These are phyloP conservation scores for Anarhynchus alexandrinus DNA, from an alignment of 2,113 vertebrate genomes.

Conservation along the genomic window DNA sequence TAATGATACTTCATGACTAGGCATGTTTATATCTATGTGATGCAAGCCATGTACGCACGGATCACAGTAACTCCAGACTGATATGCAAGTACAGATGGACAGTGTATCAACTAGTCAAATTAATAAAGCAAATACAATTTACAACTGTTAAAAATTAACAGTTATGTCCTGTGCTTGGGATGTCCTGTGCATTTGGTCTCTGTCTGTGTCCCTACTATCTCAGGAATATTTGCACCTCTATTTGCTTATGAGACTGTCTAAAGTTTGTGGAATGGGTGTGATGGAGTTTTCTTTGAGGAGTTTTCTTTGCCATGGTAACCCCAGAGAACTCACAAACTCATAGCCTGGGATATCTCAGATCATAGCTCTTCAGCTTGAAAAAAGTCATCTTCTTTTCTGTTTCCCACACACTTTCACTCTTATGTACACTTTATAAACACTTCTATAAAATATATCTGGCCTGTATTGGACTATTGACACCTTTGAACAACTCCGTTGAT, in stretches of 20 bases:
- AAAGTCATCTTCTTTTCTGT: background rate
- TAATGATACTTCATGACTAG: background rate
- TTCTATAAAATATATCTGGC: background rate
- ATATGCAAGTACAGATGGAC: background rate
- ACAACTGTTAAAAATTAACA: background rate
- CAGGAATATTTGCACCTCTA: background rate
- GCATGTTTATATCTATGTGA: background rate
- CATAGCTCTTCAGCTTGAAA: background rate
- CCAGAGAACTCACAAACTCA: background rate
- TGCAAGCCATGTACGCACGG: accelerated
- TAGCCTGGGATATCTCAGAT: background rate
- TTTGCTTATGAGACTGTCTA: background rate
- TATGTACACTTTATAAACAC: background rate
- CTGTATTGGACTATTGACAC: background rate
- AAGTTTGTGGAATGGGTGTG: background rate
- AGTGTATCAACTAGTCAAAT: background rate
- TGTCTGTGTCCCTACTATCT: background rate
- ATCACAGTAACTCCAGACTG: background rate
- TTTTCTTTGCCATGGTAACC: background rate
- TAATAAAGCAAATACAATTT: background rate
- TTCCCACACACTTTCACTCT: background rate
- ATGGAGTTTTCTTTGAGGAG: background rate
- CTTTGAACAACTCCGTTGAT: background rate
- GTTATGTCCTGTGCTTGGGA: background rate
- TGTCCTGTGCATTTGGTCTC: background rate